These are phyloP conservation scores for Microcebus jonahi DNA, from an alignment of 2,113 vertebrate genomes.

Conservation along the genomic window DNA sequence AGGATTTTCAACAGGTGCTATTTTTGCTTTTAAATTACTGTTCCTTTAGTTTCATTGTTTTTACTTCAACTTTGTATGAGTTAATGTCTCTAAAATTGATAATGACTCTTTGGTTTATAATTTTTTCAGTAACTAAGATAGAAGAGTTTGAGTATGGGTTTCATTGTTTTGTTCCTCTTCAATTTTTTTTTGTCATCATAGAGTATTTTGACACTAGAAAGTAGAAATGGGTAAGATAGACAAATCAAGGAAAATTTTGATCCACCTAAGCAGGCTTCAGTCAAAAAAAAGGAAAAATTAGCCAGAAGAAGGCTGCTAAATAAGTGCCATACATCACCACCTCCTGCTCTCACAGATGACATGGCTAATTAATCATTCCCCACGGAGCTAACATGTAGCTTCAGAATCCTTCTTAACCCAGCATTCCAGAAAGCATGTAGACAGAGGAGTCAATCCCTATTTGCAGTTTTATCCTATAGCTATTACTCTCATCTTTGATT, in stretches of 20 bases:
- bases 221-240: not conserved
- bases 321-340: not conserved
- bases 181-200: not conserved
- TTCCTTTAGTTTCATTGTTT: not conserved
- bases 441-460: not conserved
- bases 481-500: not conserved
- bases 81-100: not conserved
- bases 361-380: not conserved
- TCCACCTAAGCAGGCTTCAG: not conserved
- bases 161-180: slow-evolving; percentile 17
- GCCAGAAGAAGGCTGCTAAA: not conserved
- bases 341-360: not conserved
- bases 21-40: not conserved
- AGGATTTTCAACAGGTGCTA: not conserved
- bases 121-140: slow-evolving; percentile 13
- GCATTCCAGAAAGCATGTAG: not conserved
- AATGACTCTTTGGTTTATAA: not conserved
- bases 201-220: not conserved
- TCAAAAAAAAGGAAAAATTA: not conserved
- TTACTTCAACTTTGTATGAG: slow-evolving; percentile 3
- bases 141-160: not conserved
- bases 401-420: slow-evolving; percentile 1
- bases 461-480: not conserved
- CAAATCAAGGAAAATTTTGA: slow-evolving; percentile 19
- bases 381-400: not conserved